These are phyloP conservation scores for Papilio dardanus DNA, from an alignment of 1,140 invertebrate genomes.

Conservation along the genomic window DNA sequence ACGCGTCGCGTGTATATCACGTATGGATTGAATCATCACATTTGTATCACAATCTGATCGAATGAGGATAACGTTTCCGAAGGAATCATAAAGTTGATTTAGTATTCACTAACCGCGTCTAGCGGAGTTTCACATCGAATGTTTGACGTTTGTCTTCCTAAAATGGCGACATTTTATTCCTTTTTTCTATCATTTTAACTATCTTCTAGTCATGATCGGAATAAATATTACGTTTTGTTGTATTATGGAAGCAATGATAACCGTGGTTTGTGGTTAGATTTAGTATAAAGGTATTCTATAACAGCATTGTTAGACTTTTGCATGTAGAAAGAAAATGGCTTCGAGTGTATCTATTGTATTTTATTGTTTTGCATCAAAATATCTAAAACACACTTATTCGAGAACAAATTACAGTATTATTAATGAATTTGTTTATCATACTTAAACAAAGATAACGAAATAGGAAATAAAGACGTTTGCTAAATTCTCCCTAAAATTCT, in stretches of 20 bases:
- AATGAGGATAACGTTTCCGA: neutral
- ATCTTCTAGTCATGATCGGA: constrained; percentile 14
- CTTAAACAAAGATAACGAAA: neutral
- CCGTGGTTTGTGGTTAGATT: neutral
- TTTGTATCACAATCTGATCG: constrained; percentile 1
- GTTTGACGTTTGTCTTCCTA: constrained; percentile 18
- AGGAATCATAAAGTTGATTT: constrained; percentile 14
- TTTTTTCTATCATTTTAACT: constrained; percentile 20
- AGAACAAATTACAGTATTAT: neutral
- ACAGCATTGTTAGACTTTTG: neutral
- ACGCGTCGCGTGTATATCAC: neutral
- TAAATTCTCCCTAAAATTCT: constrained; percentile 40
- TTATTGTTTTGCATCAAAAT: neutral
- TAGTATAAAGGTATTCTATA: neutral
- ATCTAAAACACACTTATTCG: neutral
- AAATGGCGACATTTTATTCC: constrained; percentile 13
- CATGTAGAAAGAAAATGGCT: neutral
- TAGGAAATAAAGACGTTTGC: constrained; percentile 23
- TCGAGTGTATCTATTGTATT: neutral
- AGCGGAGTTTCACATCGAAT: constrained; percentile 8
- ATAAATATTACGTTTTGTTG: constrained; percentile 5
- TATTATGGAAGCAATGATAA: neutral
- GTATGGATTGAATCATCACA: constrained; percentile 9
- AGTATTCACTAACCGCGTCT: neutral
- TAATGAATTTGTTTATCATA: neutral